Base-by-base conservation (phyloP, 2,888 invertebrate species). In the Nemotelus nigrinus region DNA sequence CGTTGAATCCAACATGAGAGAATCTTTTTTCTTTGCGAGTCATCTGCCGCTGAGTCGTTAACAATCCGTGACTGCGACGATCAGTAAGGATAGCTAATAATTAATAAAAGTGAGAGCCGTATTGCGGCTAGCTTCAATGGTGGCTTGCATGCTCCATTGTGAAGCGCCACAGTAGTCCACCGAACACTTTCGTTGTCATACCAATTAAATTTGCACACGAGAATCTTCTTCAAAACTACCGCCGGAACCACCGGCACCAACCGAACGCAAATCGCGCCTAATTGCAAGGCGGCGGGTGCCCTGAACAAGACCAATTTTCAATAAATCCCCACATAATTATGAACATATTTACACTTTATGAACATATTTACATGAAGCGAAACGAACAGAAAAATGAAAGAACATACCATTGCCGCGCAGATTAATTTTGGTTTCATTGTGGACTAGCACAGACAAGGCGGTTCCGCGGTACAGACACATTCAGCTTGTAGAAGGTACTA, bases 31-130 rank as follows among this genome's bases (percentile, higher is more conserved):
- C 25, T 25, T 25, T 25, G 25, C 25, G 25, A 25, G 25, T 25
- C 25, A 25, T 25, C 25, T 25, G 25, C 25, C 25, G 25, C 25
- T 25, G 25, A 25, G 25, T 25, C 25, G 25, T 25, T 25, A 43
- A 64, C 39, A 43, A 7, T 43, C 45, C 45, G 10, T 64, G 64
- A 43, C 45, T 7, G 45, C 10, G 8, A 3, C 8, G 45, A 64
- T 64, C 25, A 63, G 10, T 44, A 8, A 64, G 4, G 45, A 64
- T 64, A n/a, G 45, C 64, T 44, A 3, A 44, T n/a, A 64, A 64
- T 64, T 64, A 64, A 44, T 43, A 64, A 64, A 64, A 64, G 64
- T 64, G 64, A 64, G 64, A 64, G 64, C 43, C 64, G n/a, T n/a
- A 41, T 5, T 41, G 44, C 64, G 25, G 25, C 1, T 8, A 57